Evolutionary conservation across 2,113 vertebrate genomes (phyloP).

Genomic region (Balaeniceps rex): DNA sequence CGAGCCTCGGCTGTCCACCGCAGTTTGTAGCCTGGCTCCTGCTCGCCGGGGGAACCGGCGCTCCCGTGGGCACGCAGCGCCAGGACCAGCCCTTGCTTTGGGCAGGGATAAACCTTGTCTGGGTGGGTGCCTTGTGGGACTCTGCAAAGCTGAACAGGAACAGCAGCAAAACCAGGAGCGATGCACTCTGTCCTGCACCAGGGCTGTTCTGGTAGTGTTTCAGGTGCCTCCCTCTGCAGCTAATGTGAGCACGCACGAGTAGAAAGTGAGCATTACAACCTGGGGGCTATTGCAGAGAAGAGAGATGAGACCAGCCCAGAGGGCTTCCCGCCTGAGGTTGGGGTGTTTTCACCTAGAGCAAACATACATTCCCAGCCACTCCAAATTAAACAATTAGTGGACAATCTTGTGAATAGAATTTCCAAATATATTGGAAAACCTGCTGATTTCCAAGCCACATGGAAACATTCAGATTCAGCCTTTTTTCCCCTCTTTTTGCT

Average conservation of each 20-base stretch:
- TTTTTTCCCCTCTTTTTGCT: background rate
- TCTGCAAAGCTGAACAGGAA: background rate
- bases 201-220: background rate
- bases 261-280: background rate
- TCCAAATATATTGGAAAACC: background rate
- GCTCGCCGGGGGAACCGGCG: background rate
- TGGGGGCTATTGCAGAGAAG: no score
- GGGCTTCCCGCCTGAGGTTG: fast-evolving
- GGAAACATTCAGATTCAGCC: background rate
- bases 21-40: background rate
- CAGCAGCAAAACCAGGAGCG: background rate
- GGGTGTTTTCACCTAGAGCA: background rate
- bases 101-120: background rate
- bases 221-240: background rate
- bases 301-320: background rate
- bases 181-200: background rate
- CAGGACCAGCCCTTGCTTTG: background rate
- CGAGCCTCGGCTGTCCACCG: fast-evolving
- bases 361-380: background rate
- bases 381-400: background rate
- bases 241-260: fast-evolving
- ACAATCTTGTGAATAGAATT: background rate
- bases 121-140: no score
- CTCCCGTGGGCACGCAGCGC: fast-evolving
- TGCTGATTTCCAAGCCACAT: background rate